A percentile compares a stretch with the other conserved stretches of the same genome.
These are phyloP conservation scores for Chymomyza caudatula DNA, from an alignment of 2,888 invertebrate species.

Conservation along the genomic window DNA sequence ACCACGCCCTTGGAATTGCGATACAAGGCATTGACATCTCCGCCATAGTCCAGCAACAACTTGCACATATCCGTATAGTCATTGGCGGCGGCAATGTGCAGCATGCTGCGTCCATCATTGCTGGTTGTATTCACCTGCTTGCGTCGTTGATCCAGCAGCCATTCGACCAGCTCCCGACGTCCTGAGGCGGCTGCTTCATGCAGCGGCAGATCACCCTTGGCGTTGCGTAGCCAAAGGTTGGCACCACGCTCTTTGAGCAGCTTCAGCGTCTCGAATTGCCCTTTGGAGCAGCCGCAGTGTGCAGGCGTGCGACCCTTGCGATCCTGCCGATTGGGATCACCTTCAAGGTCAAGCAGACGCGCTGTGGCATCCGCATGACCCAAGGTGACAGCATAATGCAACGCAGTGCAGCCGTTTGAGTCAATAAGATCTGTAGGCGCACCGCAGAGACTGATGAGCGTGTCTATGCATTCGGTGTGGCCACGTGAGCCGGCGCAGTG, in stretches of 20 bases:
- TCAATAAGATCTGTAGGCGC: slow-evolving; percentile 93
- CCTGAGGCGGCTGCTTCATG: slow-evolving; percentile 98
- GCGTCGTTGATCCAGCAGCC: slow-evolving; percentile 90
- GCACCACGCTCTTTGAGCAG: slow-evolving; percentile 86
- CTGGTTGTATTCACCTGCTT: slow-evolving; percentile 92
- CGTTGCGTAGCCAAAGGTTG: slow-evolving; percentile 94
- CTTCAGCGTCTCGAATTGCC: slow-evolving; percentile 92
- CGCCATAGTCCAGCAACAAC: slow-evolving; percentile 89
- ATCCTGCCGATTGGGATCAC: slow-evolving; percentile 95
- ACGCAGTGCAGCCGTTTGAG: slow-evolving; percentile 95
- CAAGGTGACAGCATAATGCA: slow-evolving; percentile 97
- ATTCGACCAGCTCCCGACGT: slow-evolving; percentile 90
- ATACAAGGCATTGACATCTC: slow-evolving; percentile 90
- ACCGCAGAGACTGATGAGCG: slow-evolving; percentile 91
- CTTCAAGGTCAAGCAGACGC: slow-evolving; percentile 91
- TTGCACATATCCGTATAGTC: slow-evolving; percentile 97
- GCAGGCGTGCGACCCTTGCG: slow-evolving; percentile 94
- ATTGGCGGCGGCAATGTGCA: slow-evolving; percentile 95
- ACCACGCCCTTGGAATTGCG: slow-evolving; percentile 89
- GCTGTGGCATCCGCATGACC: slow-evolving; percentile 97
- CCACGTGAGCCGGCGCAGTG: slow-evolving; percentile 98
- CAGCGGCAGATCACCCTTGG: slow-evolving; percentile 95
- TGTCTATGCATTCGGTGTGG: slow-evolving; percentile 94
- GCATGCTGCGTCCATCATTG: slow-evolving; percentile 93
- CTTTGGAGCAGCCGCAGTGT: slow-evolving; percentile 97